Evolutionary conservation across 2,113 vertebrate species (phyloP).

Genomic region (Dipodomys stephensi): DNA sequence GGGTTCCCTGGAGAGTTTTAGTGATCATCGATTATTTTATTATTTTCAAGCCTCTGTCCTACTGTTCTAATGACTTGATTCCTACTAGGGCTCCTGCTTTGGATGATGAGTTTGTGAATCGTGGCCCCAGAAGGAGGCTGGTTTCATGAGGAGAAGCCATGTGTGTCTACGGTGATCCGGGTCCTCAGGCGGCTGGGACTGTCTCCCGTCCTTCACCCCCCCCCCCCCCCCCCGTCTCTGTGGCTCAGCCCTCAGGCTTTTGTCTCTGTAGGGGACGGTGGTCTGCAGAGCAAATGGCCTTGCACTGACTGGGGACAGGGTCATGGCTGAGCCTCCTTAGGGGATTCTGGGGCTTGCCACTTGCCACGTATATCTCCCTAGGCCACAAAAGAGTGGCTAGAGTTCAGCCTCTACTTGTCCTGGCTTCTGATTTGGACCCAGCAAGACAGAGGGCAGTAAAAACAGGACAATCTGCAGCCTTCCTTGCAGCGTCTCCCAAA

Average conservation of each 20-base stretch:
- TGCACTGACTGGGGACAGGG: not conserved
- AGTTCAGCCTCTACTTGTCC: not conserved
- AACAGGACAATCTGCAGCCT: not conserved
- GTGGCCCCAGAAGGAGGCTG: not conserved
- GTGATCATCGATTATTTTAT: not conserved
- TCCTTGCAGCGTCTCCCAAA: not conserved
- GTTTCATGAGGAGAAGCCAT: not conserved
- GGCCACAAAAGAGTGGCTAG: not conserved
- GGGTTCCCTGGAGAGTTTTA: not conserved
- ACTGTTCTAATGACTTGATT: not conserved
- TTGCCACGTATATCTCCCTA: not conserved
- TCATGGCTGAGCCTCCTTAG: accelerated
- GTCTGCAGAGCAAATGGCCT: accelerated
- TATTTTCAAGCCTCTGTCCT: not conserved
- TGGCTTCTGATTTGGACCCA: not conserved
- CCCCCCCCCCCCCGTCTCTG: too few species aligned
- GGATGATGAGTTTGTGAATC: not conserved
- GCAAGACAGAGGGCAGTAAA: not conserved
- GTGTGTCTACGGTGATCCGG: not conserved
- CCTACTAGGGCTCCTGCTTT: not conserved
- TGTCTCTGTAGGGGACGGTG: not conserved
- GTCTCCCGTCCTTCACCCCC: not conserved
- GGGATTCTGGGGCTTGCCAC: not conserved
- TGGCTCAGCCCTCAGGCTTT: too few species aligned
- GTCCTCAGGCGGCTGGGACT: not conserved